phyloP scores from a whole-genome alignment of 2,113 vertebrate genomes.

The Ahaetulla prasina region DNA sequence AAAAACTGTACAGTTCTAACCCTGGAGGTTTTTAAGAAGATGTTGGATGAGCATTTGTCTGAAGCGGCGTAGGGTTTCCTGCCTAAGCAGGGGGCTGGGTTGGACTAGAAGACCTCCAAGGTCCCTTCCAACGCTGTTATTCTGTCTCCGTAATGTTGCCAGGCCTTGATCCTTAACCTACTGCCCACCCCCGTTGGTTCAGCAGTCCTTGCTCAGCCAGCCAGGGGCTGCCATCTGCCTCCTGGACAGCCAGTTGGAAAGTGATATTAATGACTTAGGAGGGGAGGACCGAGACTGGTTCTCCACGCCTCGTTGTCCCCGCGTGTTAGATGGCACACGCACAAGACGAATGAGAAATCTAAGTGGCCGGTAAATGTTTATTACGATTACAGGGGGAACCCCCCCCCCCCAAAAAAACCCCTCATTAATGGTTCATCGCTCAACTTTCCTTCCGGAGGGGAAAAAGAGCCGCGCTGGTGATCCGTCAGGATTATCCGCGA shows the following conservation, averaged over 20 bases:
- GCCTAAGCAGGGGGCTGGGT: not conserved
- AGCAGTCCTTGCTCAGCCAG: not conserved
- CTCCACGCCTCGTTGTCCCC: not conserved
- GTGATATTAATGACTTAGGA: constrained; percentile 2
- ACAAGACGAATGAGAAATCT: not conserved
- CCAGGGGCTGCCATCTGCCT: not conserved
- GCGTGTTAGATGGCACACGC: not conserved
- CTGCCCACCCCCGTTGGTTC: not conserved
- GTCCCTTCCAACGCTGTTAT: not conserved
- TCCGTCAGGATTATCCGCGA: constrained; percentile 32
- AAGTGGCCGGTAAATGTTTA: constrained; percentile 32
- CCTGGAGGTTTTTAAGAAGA: too few relatives aligned
- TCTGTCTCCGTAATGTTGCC: not conserved
- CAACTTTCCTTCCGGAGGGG: not conserved
- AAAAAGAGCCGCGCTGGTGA: not conserved
- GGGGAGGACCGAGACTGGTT: not conserved
- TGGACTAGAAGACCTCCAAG: not conserved
- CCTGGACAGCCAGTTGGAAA: not conserved
- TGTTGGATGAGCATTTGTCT: accelerated
- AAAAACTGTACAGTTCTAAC: too few relatives aligned
- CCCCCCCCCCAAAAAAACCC: not conserved
- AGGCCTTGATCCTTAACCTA: not conserved
- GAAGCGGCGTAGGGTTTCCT: too few relatives aligned
- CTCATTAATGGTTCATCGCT: not conserved
- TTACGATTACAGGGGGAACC: constrained; percentile 40